Percentiles rank a stretch among this genome's conserved stretches.
Conservation (phyloP, 1,140 invertebrate genomes). For the Sminthurides bifidus region DNA sequence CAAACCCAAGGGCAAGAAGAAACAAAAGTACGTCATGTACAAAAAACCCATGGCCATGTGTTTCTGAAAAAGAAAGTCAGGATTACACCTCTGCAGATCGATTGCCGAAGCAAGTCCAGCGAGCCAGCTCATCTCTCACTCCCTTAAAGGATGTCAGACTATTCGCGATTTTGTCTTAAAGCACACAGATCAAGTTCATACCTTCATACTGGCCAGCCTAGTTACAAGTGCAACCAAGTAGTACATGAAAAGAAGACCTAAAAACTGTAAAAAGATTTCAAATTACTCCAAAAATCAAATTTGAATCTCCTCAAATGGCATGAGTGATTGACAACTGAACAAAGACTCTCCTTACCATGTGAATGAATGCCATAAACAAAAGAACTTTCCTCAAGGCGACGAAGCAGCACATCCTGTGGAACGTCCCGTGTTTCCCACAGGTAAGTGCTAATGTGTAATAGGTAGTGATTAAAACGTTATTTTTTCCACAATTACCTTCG, state of each 20-base stretch:
- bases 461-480: not conserved
- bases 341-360: slow-evolving; percentile 1
- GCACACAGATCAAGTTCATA: too few relatives aligned
- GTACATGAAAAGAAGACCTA: slow-evolving; percentile 2
- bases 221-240: too few relatives aligned
- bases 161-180: too few relatives aligned
- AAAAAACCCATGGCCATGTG: not conserved
- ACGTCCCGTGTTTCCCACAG: not conserved
- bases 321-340: not conserved
- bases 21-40: slow-evolving; percentile 1
- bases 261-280: not conserved
- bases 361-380: not conserved
- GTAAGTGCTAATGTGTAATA: not conserved
- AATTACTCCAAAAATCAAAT: not conserved
- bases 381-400: not conserved
- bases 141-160: too few relatives aligned
- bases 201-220: too few relatives aligned
- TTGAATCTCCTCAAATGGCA: not conserved
- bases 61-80: not conserved
- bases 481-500: too few relatives aligned
- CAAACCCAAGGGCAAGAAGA: not conserved
- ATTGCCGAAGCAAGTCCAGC: not conserved
- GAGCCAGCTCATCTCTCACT: not conserved
- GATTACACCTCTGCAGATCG: not conserved
- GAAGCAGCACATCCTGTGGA: slow-evolving; percentile 5